A percentile compares a stretch with the other conserved stretches of the same genome.
phyloP scores from a whole-genome alignment of 1,140 invertebrate species.

The Aphaenogaster floridana region DNA sequence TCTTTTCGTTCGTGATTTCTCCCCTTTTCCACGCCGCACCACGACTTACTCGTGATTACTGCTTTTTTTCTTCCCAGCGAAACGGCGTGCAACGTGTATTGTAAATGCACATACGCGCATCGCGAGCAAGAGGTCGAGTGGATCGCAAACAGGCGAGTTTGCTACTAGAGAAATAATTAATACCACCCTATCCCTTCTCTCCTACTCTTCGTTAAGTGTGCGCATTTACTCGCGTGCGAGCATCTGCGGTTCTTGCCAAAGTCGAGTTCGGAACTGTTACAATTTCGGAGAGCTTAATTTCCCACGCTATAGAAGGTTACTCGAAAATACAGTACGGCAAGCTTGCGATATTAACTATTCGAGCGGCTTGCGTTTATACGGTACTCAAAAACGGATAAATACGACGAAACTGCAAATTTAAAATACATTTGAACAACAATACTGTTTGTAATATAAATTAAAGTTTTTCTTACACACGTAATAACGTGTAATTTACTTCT shows the following conservation, averaged over 20 bases:
- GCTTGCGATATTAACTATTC: conserved; percentile 42
- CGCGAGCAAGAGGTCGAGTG: conserved; percentile 72
- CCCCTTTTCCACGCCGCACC: neutral
- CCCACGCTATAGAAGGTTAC: conserved; percentile 8
- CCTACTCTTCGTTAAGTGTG: neutral
- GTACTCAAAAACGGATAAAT: neutral
- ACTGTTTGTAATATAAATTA: neutral
- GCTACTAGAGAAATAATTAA: conserved; percentile 75
- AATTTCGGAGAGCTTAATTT: conserved; percentile 56
- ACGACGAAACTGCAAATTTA: neutral
- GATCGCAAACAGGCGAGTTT: conserved; percentile 73
- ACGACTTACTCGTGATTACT: neutral
- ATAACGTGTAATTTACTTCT: neutral
- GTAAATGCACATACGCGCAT: neutral
- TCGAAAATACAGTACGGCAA: conserved; percentile 27
- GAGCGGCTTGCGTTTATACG: neutral
- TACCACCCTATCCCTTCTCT: conserved; percentile 45
- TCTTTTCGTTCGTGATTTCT: conserved; percentile 5
- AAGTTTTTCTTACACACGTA: neutral
- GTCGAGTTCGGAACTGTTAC: conserved; percentile 55
- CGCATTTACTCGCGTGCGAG: neutral
- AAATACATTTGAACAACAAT: neutral
- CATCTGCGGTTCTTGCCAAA: conserved; percentile 53
- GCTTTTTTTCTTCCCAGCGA: neutral
- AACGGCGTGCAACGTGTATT: neutral